Percentiles rank a stretch among this genome's conserved stretches.
phyloP scores from a whole-genome alignment of 92 coral and sea anemone genomes.

The Ricordea florida region DNA sequence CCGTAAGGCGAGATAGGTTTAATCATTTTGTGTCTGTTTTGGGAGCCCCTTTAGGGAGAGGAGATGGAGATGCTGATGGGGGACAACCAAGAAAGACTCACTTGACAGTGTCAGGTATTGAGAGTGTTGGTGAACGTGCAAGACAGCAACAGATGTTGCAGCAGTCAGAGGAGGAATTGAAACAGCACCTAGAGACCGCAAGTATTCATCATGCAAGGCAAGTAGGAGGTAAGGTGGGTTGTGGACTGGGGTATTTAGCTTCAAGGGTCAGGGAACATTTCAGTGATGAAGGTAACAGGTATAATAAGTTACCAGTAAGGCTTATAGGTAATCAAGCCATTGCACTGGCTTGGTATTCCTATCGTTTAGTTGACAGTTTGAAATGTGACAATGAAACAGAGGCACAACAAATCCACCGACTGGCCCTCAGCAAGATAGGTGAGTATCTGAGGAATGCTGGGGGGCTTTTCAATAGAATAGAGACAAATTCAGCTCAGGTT shows the following conservation, averaged over 20 bases:
- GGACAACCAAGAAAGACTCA: not conserved
- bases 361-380: conserved; percentile 39
- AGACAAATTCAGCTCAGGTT: conserved; percentile 18
- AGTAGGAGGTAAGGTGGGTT: conserved; percentile 20
- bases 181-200: not conserved
- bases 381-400: conserved; percentile 21
- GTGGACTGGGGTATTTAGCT: conserved; percentile 54
- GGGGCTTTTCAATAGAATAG: conserved; percentile 56
- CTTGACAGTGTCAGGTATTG: not conserved
- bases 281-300: conserved; percentile 24
- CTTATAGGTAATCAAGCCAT: conserved; percentile 66
- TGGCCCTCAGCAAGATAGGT: conserved; percentile 46
- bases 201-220: not conserved
- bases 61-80: not conserved
- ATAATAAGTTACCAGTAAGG: conserved; percentile 50
- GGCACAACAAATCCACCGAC: conserved; percentile 18
- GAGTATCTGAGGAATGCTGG: conserved; percentile 63
- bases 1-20: conserved; percentile 19
- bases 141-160: conserved; percentile 6
- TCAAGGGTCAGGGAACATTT: conserved; percentile 30
- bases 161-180: not conserved
- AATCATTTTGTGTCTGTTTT: conserved; percentile 31
- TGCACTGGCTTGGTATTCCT: conserved; percentile 52
- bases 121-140: conserved; percentile 7
- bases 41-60: conserved; percentile 37